Evolutionary conservation across 1,140 invertebrate genomes (phyloP).

Genomic region (Zelostemma sp.): DNA sequence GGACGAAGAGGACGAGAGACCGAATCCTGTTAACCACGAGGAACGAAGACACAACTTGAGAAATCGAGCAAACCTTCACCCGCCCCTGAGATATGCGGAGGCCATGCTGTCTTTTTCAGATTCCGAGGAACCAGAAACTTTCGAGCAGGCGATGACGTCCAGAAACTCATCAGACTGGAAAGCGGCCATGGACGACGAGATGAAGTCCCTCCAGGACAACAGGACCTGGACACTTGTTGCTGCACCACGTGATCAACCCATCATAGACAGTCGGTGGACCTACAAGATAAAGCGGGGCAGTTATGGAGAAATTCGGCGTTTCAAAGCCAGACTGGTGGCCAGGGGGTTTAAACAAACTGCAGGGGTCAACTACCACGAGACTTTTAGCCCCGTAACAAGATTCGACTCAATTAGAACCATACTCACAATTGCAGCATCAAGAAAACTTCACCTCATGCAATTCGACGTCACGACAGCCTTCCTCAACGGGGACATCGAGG

Average conservation of each 20-base stretch:
- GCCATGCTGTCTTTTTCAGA: no score
- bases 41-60: no score
- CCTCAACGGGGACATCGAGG: neutral
- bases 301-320: neutral
- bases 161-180: no score
- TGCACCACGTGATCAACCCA: neutral
- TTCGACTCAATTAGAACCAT: constrained; percentile 14
- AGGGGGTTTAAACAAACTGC: neutral
- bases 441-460: neutral
- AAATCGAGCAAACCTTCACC: no score
- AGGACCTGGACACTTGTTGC: neutral
- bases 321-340: neutral
- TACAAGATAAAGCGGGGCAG: neutral
- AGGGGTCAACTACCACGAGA: constrained; percentile 16
- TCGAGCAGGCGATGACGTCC: no score
- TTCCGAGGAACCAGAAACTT: no score
- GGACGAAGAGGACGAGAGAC: no score
- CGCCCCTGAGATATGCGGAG: no score
- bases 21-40: no score
- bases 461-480: neutral
- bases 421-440: constrained; percentile 15
- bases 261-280: neutral
- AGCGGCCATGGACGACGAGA: no score
- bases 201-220: neutral
- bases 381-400: constrained; percentile 13